Conservation (phyloP, 1,140 invertebrate genomes). For the Drosophila orena region DNA sequence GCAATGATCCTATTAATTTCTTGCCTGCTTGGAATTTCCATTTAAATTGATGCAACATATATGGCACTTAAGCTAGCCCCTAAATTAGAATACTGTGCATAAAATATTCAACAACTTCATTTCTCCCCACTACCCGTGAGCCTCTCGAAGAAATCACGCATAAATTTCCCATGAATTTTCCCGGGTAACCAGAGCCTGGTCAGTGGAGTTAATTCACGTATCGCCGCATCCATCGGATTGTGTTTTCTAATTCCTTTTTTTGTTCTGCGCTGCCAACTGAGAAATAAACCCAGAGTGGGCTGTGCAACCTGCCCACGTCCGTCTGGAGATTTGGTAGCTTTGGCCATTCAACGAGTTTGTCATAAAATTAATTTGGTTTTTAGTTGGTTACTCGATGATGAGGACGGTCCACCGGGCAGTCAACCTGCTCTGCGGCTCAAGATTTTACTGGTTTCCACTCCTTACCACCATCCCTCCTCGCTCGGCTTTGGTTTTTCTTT, state of each 20-base stretch:
- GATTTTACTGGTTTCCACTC: conserved; percentile 50
- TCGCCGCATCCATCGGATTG: conserved; percentile 45
- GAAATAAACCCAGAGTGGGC: conserved; percentile 26
- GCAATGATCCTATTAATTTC: too few species aligned
- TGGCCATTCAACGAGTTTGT: conserved; percentile 73
- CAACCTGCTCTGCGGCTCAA: conserved; percentile 34
- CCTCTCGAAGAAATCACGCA: conserved; percentile 29
- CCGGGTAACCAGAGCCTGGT: conserved; percentile 27
- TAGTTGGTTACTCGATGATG: conserved; percentile 44
- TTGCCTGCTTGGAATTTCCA: not conserved
- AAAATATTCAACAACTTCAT: conserved; percentile 34
- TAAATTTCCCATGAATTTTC: conserved; percentile 30
- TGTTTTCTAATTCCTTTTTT: conserved; percentile 43
- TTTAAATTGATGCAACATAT: not conserved
- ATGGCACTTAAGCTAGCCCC: not conserved
- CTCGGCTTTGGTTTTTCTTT: conserved; percentile 7
- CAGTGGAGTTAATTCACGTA: conserved; percentile 44
- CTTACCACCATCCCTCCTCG: too few species aligned
- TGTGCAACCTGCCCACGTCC: conserved; percentile 15
- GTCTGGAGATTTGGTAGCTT: conserved; percentile 54
- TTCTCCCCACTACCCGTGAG: conserved; percentile 22
- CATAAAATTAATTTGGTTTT: conserved; percentile 77
- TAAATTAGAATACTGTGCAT: conserved; percentile 6
- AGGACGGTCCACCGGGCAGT: conserved; percentile 15
- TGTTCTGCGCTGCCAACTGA: conserved; percentile 6